A percentile compares a stretch with the other conserved stretches of the same genome.
phyloP scores from a whole-genome alignment of 2,888 invertebrate species.

The Drosophila sordidula region DNA sequence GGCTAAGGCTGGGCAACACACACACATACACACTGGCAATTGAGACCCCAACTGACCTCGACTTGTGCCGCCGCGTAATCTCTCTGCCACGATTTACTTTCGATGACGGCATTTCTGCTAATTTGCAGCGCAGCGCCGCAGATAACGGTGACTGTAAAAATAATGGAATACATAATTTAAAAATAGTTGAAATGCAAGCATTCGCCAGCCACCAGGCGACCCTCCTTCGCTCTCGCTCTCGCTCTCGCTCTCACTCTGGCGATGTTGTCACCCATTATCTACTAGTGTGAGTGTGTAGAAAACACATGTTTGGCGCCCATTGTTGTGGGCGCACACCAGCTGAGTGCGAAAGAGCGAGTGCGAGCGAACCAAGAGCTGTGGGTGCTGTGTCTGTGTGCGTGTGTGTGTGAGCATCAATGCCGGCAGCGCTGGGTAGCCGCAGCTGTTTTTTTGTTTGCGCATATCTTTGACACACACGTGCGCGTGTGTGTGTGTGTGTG shows the following conservation, averaged over 20 bases:
- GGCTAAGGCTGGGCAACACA: conserved; percentile 13
- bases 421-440: conserved; percentile 50
- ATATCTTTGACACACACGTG: conserved; percentile 22
- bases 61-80: conserved; percentile 43
- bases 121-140: conserved; percentile 25
- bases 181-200: conserved; percentile 47
- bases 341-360: conserved; percentile 71
- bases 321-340: conserved; percentile 63
- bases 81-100: conserved; percentile 40
- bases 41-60: conserved; percentile 58
- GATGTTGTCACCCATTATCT: conserved; percentile 61
- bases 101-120: conserved; percentile 67
- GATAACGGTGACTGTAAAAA: conserved; percentile 16
- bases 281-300: conserved; percentile 49
- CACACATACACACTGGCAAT: background rate
- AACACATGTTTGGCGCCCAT: conserved; percentile 77
- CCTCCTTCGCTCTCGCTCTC: conserved; percentile 14
- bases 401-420: conserved; percentile 42
- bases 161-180: conserved; percentile 16
- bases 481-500: conserved; percentile 10
- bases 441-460: conserved; percentile 59
- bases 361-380: conserved; percentile 62
- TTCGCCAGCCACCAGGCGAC: conserved; percentile 3
- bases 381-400: conserved; percentile 20
- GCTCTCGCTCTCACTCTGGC: conserved; percentile 14